Conservation (phyloP, 2,113 vertebrate genomes). For the Tyrannus savana region DNA sequence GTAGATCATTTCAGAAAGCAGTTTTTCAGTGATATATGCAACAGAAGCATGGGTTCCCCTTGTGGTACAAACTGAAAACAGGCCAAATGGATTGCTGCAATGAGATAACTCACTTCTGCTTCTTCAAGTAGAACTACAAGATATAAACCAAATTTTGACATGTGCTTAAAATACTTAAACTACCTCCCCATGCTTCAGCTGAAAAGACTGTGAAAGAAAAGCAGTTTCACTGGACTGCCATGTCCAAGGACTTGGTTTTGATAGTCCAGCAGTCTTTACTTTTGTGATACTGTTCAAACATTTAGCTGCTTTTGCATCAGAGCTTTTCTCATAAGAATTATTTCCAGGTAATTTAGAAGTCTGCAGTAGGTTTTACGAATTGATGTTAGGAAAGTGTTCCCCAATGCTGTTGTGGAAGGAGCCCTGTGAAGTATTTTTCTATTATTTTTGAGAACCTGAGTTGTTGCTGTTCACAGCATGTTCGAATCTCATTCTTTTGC, state of each 20-base stretch:
- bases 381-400: not conserved
- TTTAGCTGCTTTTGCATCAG: not conserved
- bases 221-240: not conserved
- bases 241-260: not conserved
- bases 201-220: not conserved
- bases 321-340: not conserved
- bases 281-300: not conserved
- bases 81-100: rapidly evolving
- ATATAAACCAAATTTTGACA: not conserved
- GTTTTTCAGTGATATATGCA: not conserved
- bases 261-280: not conserved
- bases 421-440: not conserved
- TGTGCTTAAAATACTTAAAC: not conserved
- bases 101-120: not conserved
- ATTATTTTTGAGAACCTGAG: not conserved
- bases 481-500: not conserved
- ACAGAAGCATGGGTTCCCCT: not conserved
- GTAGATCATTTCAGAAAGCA: not conserved
- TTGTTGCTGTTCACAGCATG: not conserved
- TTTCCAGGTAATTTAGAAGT: not conserved
- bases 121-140: not conserved
- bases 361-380: not conserved
- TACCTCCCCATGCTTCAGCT: not conserved
- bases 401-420: not conserved
- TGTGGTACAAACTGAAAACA: not conserved